Conservation (phyloP, 1,140 invertebrate genomes). For the Rhyacophila brunnea region DNA sequence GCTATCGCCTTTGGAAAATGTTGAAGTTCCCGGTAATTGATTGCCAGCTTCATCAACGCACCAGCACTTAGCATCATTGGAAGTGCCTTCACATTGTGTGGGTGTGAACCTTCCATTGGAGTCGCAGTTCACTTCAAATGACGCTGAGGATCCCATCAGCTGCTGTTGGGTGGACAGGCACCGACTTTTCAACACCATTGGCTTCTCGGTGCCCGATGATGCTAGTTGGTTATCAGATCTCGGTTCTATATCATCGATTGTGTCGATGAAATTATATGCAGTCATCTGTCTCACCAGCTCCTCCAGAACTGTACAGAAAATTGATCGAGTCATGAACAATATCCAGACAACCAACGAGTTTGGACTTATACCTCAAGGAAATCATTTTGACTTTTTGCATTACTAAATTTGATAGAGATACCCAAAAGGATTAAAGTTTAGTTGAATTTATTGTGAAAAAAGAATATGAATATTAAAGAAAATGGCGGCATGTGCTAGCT, state of each 20-base stretch:
- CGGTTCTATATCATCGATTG: constrained; percentile 47
- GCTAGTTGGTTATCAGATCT: constrained; percentile 39
- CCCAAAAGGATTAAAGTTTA: no score
- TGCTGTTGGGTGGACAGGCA: constrained; percentile 25
- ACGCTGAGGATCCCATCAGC: constrained; percentile 39
- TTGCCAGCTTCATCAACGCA: constrained; percentile 85
- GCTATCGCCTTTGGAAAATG: constrained; percentile 62
- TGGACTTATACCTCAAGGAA: no score
- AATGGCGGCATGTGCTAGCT: no score
- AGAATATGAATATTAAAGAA: no score
- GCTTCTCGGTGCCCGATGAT: constrained; percentile 37
- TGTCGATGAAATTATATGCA: constrained; percentile 52
- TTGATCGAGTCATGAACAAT: no score
- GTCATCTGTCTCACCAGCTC: constrained; percentile 66
- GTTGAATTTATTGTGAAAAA: no score
- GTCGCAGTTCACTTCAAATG: constrained; percentile 63
- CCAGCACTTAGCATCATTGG: constrained; percentile 65
- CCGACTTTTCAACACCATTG: constrained; percentile 40
- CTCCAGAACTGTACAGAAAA: constrained; percentile 65
- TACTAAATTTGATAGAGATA: no score
- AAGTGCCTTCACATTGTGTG: constrained; percentile 65
- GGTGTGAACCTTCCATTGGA: constrained; percentile 68
- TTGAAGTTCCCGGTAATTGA: constrained; percentile 62
- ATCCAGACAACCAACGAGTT: no score
- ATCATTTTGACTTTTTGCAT: no score